Evolutionary conservation across 2,888 invertebrate genomes (phyloP), one percentile per base, ranked within the genome.

Genomic region (Labia minor): DNA sequence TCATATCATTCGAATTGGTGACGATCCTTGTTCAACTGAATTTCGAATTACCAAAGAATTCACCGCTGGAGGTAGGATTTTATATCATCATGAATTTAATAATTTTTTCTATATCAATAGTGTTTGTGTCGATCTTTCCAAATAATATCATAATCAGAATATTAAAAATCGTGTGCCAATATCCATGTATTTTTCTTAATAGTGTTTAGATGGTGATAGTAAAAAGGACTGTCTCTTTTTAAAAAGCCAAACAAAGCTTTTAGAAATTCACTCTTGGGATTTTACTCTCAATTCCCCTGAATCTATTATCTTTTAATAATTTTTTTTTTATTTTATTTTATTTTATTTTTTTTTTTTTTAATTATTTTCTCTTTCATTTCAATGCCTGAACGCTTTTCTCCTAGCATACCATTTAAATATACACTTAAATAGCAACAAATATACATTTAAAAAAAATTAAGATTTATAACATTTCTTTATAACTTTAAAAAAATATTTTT

Each of bases 261-360:
- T 49, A 49, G 49, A 49, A 49, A 49, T 10, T 49, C 49, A 49
- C 49, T 49, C 49, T 49, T 49, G 49, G n/a, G 49, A 49, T 49
- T 16, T 49, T 26, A 8, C 49, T 14, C 14, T n/a, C 14, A 49
- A 49, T 14, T 49, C n/a, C 16, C 49, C 49, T 3, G 3, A 8
- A n/a, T 49, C n/a, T n/a, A n/a, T n/a, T n/a, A n/a, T n/a, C n/a
- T n/a, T n/a, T n/a, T n/a, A n/a, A n/a, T n/a, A n/a, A n/a, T n/a
- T n/a, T n/a, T n/a, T n/a, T n/a, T n/a, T n/a, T n/a, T n/a, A n/a
- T n/a, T n/a, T n/a, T n/a, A n/a, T n/a, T n/a, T n/a, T n/a, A n/a
- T n/a, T n/a, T n/a, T n/a, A n/a, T n/a, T n/a, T n/a, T n/a, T n/a
- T n/a, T n/a, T n/a, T n/a, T n/a, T n/a, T 49, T 49, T 49, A 8